Evolutionary conservation across 2,888 invertebrate genomes (phyloP).

Genomic region (Arctia plantaginis): DNA sequence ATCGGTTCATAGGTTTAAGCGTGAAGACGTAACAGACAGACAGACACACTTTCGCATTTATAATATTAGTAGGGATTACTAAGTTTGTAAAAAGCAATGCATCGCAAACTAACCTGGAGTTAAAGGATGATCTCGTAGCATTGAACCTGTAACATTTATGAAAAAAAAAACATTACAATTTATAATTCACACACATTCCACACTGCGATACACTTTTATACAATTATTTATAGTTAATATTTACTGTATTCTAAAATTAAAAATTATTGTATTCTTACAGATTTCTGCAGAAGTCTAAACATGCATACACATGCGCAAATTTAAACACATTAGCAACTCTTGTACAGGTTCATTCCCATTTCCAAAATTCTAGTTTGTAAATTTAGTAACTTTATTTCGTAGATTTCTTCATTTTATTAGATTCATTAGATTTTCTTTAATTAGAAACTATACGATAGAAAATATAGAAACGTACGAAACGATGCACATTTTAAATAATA

Average conservation of each 20-base stretch:
- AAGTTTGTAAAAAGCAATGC: too few species aligned
- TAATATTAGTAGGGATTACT: too few species aligned
- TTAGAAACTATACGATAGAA: background rate
- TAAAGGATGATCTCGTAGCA: slow-evolving; percentile 83
- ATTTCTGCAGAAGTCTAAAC: background rate
- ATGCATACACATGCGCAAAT: background rate
- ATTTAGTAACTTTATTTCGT: background rate
- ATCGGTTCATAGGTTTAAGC: too few species aligned
- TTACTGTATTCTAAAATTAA: background rate
- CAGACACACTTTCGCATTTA: too few species aligned
- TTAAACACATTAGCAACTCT: background rate
- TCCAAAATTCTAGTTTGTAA: background rate
- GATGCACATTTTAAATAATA: too few species aligned
- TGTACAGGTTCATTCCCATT: background rate
- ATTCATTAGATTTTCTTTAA: too few species aligned
- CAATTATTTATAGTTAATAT: background rate
- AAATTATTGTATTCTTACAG: background rate
- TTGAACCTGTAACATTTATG: slow-evolving; percentile 74
- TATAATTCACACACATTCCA: background rate
- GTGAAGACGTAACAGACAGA: too few species aligned
- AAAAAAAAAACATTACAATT: slow-evolving; percentile 13
- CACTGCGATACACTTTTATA: background rate
- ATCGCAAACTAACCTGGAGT: slow-evolving; percentile 73
- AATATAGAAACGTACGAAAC: too few species aligned
- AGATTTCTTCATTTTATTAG: too few species aligned